These are phyloP conservation scores for Drosophila testacea DNA, from an alignment of 2,888 invertebrate species.

Conservation along the genomic window DNA sequence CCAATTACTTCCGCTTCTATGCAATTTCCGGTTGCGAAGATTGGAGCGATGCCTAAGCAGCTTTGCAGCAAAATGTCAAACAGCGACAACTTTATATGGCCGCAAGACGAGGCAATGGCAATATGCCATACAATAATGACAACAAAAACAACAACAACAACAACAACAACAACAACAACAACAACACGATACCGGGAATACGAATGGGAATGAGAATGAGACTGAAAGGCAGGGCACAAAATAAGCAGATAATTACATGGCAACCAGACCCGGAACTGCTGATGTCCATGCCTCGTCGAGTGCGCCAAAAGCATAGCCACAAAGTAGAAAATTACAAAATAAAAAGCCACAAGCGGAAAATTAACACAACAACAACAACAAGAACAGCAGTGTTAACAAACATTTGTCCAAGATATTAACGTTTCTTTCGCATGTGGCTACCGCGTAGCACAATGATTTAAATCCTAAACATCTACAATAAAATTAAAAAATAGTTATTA, in stretches of 20 bases:
- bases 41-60: slow-evolving; percentile 69
- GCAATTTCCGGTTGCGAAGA: slow-evolving; percentile 73
- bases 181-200: not conserved
- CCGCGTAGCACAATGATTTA: not conserved
- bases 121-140: slow-evolving; percentile 56
- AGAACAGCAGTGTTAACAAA: slow-evolving; percentile 9
- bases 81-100: slow-evolving; percentile 66
- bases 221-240: slow-evolving; percentile 46
- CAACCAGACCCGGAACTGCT: slow-evolving; percentile 33
- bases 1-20: slow-evolving; percentile 77
- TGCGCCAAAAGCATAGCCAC: slow-evolving; percentile 61
- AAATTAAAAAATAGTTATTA: no score
- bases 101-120: slow-evolving; percentile 51
- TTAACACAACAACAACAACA: slow-evolving; percentile 71
- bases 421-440: slow-evolving; percentile 8
- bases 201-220: slow-evolving; percentile 8
- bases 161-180: no score
- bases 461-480: no score
- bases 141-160: slow-evolving; percentile 28
- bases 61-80: slow-evolving; percentile 72
- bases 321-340: slow-evolving; percentile 83
- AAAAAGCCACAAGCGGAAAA: slow-evolving; percentile 85
- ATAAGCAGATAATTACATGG: slow-evolving; percentile 80
- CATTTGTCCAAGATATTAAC: slow-evolving; percentile 23
- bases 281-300: slow-evolving; percentile 38